These are phyloP conservation scores for Cygnus olor DNA, from an alignment of 2,797 vertebrate genomes.

Conservation along the genomic window DNA sequence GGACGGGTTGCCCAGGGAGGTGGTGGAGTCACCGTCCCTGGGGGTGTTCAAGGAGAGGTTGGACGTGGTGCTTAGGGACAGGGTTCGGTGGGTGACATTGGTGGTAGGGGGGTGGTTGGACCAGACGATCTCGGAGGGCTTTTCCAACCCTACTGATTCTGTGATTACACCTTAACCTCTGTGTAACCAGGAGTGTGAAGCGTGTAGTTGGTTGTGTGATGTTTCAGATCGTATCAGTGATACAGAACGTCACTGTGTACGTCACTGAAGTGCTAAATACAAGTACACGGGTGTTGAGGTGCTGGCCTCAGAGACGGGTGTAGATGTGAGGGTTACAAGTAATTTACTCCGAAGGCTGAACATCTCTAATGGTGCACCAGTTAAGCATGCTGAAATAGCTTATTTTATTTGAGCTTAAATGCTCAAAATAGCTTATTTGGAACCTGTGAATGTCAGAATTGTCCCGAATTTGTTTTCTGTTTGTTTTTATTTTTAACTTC, in stretches of 20 bases:
- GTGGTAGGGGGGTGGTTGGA: no score
- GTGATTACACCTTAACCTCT: no score
- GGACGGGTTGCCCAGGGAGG: no score
- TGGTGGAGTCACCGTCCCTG: no score
- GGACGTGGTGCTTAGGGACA: no score
- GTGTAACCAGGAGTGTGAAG: background rate
- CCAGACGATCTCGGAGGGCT: no score
- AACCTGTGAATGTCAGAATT: no score
- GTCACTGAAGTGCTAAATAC: background rate
- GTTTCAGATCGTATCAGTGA: background rate
- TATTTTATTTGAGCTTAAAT: no score
- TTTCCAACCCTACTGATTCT: no score
- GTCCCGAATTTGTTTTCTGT: rapidly evolving
- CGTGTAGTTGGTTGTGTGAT: background rate
- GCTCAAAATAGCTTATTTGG: no score
- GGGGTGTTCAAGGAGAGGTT: no score
- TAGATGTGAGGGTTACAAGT: background rate
- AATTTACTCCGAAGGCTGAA: background rate
- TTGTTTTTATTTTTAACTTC: background rate
- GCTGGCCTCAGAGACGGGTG: background rate
- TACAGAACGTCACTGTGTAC: background rate
- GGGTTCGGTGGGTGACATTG: no score
- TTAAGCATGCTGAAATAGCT: background rate
- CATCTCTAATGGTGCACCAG: background rate
- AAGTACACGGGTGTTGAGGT: background rate